Evolutionary conservation across 2,113 vertebrate genomes (phyloP).

Genomic region (Agapornis roseicollis): DNA sequence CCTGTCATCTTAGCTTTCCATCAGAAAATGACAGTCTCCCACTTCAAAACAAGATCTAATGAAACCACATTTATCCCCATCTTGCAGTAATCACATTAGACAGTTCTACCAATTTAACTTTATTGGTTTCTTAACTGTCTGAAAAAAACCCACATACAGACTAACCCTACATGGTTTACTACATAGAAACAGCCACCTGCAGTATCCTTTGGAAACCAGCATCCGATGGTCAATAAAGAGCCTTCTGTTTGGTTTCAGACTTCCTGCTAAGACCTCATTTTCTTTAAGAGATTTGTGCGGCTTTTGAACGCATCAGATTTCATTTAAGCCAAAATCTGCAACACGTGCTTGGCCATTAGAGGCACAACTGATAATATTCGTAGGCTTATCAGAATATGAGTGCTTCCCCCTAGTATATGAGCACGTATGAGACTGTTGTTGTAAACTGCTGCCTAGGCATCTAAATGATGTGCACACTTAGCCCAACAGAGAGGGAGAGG

Average conservation of each 20-base stretch:
- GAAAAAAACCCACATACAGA: not conserved
- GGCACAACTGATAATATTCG: rapidly evolving
- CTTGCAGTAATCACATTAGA: constrained; percentile 43
- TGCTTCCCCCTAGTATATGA: rapidly evolving
- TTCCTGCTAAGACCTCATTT: constrained; percentile 39
- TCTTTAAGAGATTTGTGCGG: not conserved
- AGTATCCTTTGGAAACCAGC: not conserved
- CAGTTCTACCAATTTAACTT: constrained; percentile 46
- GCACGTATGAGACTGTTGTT: rapidly evolving
- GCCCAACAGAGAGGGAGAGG: not conserved
- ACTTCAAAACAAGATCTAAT: constrained; percentile 35
- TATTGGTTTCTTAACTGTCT: constrained; percentile 1
- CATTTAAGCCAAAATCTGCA: not conserved
- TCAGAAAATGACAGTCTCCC: constrained; percentile 31
- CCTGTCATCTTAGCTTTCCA: constrained; percentile 25
- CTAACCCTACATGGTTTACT: not conserved
- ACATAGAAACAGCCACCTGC: constrained; percentile 21
- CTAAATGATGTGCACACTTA: not conserved
- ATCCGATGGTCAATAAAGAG: not conserved
- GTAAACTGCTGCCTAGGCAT: not conserved
- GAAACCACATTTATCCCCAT: constrained; percentile 36
- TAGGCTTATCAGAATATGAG: rapidly evolving
- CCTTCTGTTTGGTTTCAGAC: not conserved
- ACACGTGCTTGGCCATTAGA: not conserved
- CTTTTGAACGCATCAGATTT: not conserved